phyloP scores from a whole-genome alignment of 2,113 vertebrate genomes.

The Hippocampus barbouri region DNA sequence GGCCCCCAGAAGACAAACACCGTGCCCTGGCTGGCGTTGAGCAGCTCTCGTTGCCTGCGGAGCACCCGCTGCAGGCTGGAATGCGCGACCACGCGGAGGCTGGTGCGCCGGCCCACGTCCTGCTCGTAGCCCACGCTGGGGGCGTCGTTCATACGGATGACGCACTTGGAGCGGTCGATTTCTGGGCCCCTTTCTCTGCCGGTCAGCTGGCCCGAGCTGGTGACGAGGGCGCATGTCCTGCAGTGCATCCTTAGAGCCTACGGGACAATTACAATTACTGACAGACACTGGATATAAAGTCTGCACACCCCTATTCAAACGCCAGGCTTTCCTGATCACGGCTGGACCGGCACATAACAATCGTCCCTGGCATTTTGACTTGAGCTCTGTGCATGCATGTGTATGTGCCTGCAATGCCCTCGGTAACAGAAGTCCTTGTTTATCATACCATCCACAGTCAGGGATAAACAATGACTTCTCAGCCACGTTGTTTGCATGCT shows the following conservation, averaged over 20 bases:
- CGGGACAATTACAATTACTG: background rate
- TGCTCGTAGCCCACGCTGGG: slow-evolving; percentile 77
- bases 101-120: slow-evolving; percentile 88
- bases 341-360: too few species aligned
- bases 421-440: too few species aligned
- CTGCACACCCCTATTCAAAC: background rate
- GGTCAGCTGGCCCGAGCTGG: slow-evolving; percentile 94
- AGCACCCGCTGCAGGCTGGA: slow-evolving; percentile 94
- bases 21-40: slow-evolving; percentile 88
- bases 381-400: too few species aligned
- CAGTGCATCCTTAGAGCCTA: slow-evolving; percentile 94
- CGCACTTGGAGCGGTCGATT: slow-evolving; percentile 87
- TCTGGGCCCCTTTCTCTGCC: slow-evolving; percentile 77
- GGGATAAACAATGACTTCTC: too few species aligned
- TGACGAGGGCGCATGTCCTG: slow-evolving; percentile 85
- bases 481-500: too few species aligned
- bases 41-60: slow-evolving; percentile 84
- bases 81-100: slow-evolving; percentile 90
- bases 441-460: too few species aligned
- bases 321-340: too few species aligned
- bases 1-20: slow-evolving; percentile 98
- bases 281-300: background rate
- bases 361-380: too few species aligned
- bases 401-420: too few species aligned
- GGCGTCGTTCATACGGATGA: slow-evolving; percentile 96